Evolutionary conservation across 2,797 vertebrate species (phyloP).

Genomic region (Paramormyrops hopkinsi): DNA sequence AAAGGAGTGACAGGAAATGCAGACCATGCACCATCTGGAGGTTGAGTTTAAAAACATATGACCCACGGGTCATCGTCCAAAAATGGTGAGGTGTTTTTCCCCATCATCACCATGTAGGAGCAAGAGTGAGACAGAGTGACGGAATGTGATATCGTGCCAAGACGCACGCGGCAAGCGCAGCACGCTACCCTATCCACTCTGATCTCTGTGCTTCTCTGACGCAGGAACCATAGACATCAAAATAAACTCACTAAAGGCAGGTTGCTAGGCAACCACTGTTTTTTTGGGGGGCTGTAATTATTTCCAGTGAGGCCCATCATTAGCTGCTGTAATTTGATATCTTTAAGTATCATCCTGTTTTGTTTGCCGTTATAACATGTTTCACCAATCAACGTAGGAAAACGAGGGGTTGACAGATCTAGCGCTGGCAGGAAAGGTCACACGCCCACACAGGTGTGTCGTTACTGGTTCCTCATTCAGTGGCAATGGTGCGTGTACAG

Average conservation of each 20-base stretch:
- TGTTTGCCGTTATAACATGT: slow-evolving; percentile 15
- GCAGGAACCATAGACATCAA: not conserved
- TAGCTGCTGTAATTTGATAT: slow-evolving; percentile 16
- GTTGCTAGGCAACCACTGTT: slow-evolving; percentile 25
- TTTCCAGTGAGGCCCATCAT: slow-evolving; percentile 18
- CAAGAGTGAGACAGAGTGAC: not conserved
- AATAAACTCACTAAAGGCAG: not conserved
- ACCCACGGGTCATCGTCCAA: not conserved
- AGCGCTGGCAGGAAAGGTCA: slow-evolving; percentile 1
- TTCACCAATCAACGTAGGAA: not conserved
- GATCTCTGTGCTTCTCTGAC: not conserved
- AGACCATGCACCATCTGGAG: not conserved
- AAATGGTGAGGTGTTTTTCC: not conserved
- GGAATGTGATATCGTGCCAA: not conserved
- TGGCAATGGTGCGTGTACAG: not conserved
- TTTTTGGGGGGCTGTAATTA: slow-evolving; percentile 21
- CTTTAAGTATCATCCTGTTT: slow-evolving; percentile 10
- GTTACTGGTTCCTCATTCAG: not conserved
- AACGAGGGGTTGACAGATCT: not conserved
- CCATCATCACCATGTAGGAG: not conserved
- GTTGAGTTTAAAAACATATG: not conserved
- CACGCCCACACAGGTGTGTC: not conserved
- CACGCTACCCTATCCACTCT: not conserved
- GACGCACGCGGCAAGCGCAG: not conserved
- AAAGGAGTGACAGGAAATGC: not conserved